These are phyloP conservation scores for Unio pictorum DNA, from an alignment of 2,888 invertebrate genomes.

Conservation along the genomic window DNA sequence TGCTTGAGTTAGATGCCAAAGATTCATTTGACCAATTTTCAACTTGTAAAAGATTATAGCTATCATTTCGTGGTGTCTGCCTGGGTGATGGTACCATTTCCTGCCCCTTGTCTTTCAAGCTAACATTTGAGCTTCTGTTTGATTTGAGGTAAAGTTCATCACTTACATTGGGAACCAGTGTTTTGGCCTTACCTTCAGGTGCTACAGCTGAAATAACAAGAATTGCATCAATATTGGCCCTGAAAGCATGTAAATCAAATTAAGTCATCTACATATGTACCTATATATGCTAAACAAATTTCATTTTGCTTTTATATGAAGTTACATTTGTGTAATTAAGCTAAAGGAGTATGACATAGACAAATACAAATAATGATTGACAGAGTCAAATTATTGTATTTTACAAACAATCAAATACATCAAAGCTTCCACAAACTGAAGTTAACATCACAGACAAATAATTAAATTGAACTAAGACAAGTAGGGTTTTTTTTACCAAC, in stretches of 20 bases:
- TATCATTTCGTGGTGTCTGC: slow-evolving; percentile 2
- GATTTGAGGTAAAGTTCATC: too few species aligned
- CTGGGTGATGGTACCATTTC: background rate
- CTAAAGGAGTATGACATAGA: too few species aligned
- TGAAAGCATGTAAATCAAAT: slow-evolving; percentile 11
- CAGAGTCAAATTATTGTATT: too few species aligned
- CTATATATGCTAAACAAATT: background rate
- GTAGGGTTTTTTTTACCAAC: too few species aligned
- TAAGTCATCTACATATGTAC: background rate
- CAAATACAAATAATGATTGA: too few species aligned
- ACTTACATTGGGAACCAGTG: slow-evolving; percentile 4
- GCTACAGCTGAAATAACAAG: slow-evolving; percentile 27
- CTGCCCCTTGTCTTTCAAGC: background rate
- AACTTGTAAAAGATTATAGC: background rate
- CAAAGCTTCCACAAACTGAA: too few species aligned
- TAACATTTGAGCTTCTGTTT: too few species aligned
- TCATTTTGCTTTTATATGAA: too few species aligned
- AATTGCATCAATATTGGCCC: slow-evolving; percentile 6
- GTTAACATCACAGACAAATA: too few species aligned
- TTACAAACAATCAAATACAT: too few species aligned
- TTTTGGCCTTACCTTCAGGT: slow-evolving; percentile 23
- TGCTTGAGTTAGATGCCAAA: slow-evolving; percentile 34
- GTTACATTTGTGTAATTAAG: too few species aligned
- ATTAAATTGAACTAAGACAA: too few species aligned
- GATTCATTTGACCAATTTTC: slow-evolving; percentile 48